A percentile compares a stretch with the other conserved stretches of the same genome.
Evolutionary conservation across 2,888 invertebrate species (phyloP).

Genomic region (Zootermopsis nevadensis): DNA sequence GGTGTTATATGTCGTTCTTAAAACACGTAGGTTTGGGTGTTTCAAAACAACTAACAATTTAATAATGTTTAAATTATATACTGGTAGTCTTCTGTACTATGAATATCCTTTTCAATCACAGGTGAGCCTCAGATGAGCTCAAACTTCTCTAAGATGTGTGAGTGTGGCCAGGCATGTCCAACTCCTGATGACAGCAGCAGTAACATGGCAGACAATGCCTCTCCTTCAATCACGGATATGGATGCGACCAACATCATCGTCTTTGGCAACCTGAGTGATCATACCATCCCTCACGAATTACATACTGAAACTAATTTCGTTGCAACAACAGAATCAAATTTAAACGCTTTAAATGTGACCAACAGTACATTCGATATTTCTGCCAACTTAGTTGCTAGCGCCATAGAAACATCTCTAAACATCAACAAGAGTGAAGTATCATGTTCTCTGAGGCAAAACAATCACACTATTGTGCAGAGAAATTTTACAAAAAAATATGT

Average conservation of each 20-base stretch:
- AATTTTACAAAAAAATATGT: not conserved
- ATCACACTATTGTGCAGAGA: not conserved
- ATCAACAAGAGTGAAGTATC: not conserved
- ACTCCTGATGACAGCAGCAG: slow-evolving; percentile 1
- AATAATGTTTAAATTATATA: too few relatives aligned
- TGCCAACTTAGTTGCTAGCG: not conserved
- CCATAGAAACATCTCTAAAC: not conserved
- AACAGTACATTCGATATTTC: not conserved
- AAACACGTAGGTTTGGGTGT: too few relatives aligned
- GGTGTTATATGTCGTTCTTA: too few relatives aligned
- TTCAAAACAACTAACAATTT: too few relatives aligned
- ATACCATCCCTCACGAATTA: not conserved
- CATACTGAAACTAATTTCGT: slow-evolving; percentile 2
- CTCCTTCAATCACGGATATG: slow-evolving; percentile 13
- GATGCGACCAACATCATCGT: slow-evolving; percentile 40
- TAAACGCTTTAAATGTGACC: not conserved
- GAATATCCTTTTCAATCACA: slow-evolving; percentile 41
- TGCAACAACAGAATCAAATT: not conserved
- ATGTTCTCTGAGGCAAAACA: not conserved
- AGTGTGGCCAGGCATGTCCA: slow-evolving; percentile 67
- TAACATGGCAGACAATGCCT: not conserved
- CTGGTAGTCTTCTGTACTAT: not conserved
- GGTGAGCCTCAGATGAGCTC: slow-evolving; percentile 60
- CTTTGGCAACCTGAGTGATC: slow-evolving; percentile 1
- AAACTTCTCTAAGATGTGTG: slow-evolving; percentile 65